Evolutionary conservation across 2,797 vertebrate genomes (phyloP), one percentile per base, ranked within the genome.

Genomic region (Trematomus bernacchii): DNA sequence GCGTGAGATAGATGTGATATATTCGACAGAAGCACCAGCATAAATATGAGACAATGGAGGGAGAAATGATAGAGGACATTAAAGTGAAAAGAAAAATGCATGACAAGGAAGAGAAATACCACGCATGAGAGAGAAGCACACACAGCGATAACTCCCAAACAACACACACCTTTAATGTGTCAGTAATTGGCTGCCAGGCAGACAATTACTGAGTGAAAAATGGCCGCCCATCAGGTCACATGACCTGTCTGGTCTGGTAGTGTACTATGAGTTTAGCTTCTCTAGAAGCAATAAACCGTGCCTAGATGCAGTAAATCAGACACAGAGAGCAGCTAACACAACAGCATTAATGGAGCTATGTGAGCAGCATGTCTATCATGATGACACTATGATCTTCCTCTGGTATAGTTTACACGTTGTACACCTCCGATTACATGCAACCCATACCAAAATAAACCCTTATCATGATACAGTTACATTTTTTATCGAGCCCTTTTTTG

Each of bases 151-250:
- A 72, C 47, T 70, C 40, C 30, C 51, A 55, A 0, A 79, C 57
- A 77, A 14, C 68, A 66, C 50, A 43, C 11, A 33, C 1, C 33
- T n/a, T 79, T 83, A 81, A 91, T 92, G 87, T 78, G 73, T 19
- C 73, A 43, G 60, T 92, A 92, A 90, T 81, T 84, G 85, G 37
- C 85, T 81, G 89, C 79, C n/a, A 18, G 53, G 74, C 82, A 87
- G 78, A 87, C 80, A 92, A 89, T 82, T 50, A 86, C 85, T n/a
- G 66, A 71, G 8, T 93, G 85, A 92, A 30, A 73, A 81, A 91
- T 92, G 73, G 11, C 43, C 1, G 5, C 42, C 54, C 1, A 54
- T 37, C 76, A 64, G 82, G 50, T 73, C 21, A 11, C 30, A 46
- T 19, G 62, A 74, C 70, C 74, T 73, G 60, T n/a, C 50, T 37